Base-by-base conservation (phyloP, 2,888 invertebrate species). In the Agrochola lota region DNA sequence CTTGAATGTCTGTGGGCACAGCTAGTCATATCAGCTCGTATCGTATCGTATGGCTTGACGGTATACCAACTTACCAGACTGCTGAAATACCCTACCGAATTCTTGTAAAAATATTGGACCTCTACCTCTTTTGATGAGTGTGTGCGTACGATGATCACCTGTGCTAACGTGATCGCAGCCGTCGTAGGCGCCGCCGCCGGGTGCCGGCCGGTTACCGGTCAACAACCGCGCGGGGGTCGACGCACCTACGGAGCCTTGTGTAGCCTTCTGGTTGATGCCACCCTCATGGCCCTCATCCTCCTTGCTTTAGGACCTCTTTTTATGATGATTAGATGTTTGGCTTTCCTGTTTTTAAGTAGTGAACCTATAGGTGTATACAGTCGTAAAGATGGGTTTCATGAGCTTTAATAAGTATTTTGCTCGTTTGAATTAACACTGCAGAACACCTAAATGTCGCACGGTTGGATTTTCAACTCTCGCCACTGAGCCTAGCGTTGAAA, bases 181-280 rank as follows among this genome's bases (percentile, higher is more conserved):
- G 77, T 30, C 67, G 74, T 60, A 26, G 52, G 67, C 69, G 63
- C 69, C 64, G 52, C 64, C 69, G 63, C 69, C 64, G 72, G 81
- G 52, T 62, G 43, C 66, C 75, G 71, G 69, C n/a, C 64, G 52
- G 72, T 64, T 69, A 43, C 63, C 87, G 90, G 89, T 88, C 89
- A 89, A 84, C 82, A 89, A 70, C 85, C 89, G 89, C 73, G 74
- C 49, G 77, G 59, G 63, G 88, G 89, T 88, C 88, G 88, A 81
- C 83, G 88, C 83, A 89, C 88, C 85, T 80, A 78, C 70, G 80
- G 78, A 85, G 85, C 83, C 85, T 86, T 89, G 83, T 40, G 15
- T 71, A 78, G 79, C 83, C 87, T 85, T 88, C 80, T 72, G 57
- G 5, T 52, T 74, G 67, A 74, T 74, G 74, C 74, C 72, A 88